These are phyloP conservation scores for Chelonus formosanus DNA, from an alignment of 2,888 invertebrate species.

Conservation along the genomic window DNA sequence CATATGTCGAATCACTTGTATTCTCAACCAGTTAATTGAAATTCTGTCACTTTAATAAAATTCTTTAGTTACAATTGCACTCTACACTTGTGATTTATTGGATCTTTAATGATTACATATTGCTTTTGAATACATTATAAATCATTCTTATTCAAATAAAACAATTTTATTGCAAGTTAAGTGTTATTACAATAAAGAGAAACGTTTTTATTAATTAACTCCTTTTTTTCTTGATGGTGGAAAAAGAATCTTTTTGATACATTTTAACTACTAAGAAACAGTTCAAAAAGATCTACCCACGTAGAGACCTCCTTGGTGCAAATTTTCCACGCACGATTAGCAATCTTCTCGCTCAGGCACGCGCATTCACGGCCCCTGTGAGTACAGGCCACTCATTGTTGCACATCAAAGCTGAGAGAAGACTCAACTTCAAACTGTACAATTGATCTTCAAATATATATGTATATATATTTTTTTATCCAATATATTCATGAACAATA, in stretches of 20 bases:
- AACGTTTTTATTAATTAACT: too few species aligned
- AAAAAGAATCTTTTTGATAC: too few species aligned
- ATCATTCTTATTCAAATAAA: too few species aligned
- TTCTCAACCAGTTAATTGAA: constrained; percentile 37
- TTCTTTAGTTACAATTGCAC: constrained; percentile 11
- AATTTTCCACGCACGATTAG: constrained; percentile 42
- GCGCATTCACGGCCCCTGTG: constrained; percentile 25
- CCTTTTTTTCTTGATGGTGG: too few species aligned
- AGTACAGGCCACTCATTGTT: constrained; percentile 19
- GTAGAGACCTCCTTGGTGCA: constrained; percentile 39
- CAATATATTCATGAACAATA: too few species aligned
- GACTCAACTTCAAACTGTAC: too few species aligned
- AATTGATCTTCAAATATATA: too few species aligned
- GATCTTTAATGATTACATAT: not conserved
- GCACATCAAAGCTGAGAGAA: not conserved
- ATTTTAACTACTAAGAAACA: too few species aligned
- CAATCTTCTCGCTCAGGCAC: constrained; percentile 43
- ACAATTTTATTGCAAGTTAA: too few species aligned
- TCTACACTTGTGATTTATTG: constrained; percentile 25
- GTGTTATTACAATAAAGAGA: too few species aligned
- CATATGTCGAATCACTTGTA: constrained; percentile 12
- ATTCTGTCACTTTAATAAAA: constrained; percentile 36
- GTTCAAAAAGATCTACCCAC: constrained; percentile 30
- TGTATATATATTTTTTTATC: too few species aligned
- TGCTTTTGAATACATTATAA: too few species aligned